A percentile compares a stretch with the other conserved stretches of the same genome.
Conservation (phyloP, 2,113 vertebrate species). For the Corythornis vintsioides region DNA sequence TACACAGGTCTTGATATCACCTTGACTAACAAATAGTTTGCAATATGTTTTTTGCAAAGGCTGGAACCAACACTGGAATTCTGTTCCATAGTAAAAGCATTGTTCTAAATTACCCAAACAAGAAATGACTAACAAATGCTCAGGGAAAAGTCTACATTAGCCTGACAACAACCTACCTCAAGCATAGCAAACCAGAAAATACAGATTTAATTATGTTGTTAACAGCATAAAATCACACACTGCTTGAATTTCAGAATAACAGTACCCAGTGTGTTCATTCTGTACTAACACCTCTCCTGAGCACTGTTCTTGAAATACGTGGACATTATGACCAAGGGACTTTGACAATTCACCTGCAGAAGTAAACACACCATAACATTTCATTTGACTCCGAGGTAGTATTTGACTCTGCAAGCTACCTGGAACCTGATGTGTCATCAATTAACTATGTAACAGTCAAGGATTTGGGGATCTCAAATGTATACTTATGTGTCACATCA, state of each 20-base stretch:
- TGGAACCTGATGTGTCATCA: not conserved
- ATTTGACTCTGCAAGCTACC: not conserved
- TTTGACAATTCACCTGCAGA: not conserved
- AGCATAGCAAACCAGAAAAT: not conserved
- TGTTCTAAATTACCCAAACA: not conserved
- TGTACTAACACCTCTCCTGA: too few relatives aligned
- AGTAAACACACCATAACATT: not conserved
- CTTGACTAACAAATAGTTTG: not conserved
- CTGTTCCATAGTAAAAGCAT: not conserved
- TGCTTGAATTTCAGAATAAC: not conserved
- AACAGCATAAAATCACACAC: fast-evolving
- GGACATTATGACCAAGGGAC: too few relatives aligned
- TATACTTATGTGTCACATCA: not conserved
- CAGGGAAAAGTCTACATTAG: not conserved
- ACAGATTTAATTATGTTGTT: not conserved
- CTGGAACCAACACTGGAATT: not conserved
- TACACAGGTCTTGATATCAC: fast-evolving
- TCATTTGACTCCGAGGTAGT: not conserved
- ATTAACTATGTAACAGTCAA: not conserved
- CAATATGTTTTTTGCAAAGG: not conserved
- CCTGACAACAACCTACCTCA: not conserved
- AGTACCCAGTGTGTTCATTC: not conserved
- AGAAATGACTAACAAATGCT: not conserved
- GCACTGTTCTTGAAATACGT: not conserved
- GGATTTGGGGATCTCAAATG: not conserved